Conservation (phyloP, 2,113 vertebrate genomes). For the Sula dactylatra region DNA sequence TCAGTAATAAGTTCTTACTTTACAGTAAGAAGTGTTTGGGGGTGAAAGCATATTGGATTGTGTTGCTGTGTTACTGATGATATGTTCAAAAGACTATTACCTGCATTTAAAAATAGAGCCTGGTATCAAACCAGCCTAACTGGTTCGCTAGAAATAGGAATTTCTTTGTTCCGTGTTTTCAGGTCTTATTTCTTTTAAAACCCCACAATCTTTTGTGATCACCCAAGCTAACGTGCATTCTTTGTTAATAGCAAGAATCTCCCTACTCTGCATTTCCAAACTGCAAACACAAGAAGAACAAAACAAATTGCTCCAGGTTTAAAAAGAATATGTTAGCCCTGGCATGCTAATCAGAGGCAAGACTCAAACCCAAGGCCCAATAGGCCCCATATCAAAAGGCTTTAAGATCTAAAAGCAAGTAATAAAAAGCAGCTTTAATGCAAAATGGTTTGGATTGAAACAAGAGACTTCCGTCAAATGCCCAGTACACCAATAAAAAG, state of each 20-base stretch:
- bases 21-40: not conserved
- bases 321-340: not conserved
- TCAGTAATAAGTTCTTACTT: not conserved
- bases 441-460: not conserved
- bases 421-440: conserved; percentile 57
- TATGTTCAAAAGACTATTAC: not conserved
- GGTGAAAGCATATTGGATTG: not conserved
- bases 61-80: conserved; percentile 3
- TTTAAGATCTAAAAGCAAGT: conserved; percentile 27
- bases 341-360: not conserved
- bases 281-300: not conserved
- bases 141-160: not conserved
- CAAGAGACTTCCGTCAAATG: not conserved
- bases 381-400: not conserved
- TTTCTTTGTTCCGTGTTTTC: not conserved
- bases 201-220: not conserved
- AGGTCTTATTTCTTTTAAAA: not conserved
- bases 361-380: not conserved
- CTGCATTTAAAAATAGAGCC: not conserved
- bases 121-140: not conserved
- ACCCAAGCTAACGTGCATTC: not conserved
- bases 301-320: not conserved
- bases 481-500: not conserved
- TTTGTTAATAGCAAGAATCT: not conserved
- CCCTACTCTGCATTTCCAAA: not conserved